Conservation (phyloP, 2,888 invertebrate genomes). For the Tricholauxania praeusta region DNA sequence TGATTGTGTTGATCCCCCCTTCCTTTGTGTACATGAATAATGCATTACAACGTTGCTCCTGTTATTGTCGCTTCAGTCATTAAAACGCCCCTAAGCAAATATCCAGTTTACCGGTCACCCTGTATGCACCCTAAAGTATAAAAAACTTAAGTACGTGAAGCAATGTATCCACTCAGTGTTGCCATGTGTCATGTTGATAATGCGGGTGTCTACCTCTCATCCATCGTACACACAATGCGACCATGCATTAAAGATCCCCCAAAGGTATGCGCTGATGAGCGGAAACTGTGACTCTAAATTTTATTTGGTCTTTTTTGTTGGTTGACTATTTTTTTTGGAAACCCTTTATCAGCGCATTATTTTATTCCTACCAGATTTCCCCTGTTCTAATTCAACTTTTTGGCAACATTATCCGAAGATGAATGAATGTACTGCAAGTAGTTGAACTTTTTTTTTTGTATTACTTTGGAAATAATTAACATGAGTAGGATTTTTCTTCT, state of each 20-base stretch:
- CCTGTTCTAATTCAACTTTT: too few relatives aligned
- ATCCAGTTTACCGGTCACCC: constrained; percentile 26
- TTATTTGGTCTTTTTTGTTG: constrained; percentile 4
- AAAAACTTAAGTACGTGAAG: constrained; percentile 41
- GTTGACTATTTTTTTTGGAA: too few relatives aligned
- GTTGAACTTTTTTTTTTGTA: too few relatives aligned
- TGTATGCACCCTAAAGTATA: background rate
- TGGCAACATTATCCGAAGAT: too few relatives aligned
- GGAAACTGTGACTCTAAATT: constrained; percentile 29
- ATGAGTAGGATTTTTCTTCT: too few relatives aligned
- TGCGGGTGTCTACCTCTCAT: constrained; percentile 43
- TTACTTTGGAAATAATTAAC: too few relatives aligned
- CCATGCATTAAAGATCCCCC: constrained; percentile 26
- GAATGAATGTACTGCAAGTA: too few relatives aligned
- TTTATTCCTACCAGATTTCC: too few relatives aligned
- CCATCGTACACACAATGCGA: constrained; percentile 32
- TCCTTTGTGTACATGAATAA: constrained; percentile 34
- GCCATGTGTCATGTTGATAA: constrained; percentile 31
- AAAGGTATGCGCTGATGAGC: constrained; percentile 24
- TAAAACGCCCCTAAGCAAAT: constrained; percentile 41
- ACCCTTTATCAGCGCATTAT: too few relatives aligned
- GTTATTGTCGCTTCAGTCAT: constrained; percentile 38
- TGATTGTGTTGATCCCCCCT: background rate
- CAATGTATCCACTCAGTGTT: constrained; percentile 51
- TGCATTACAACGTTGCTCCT: constrained; percentile 30